Base-by-base conservation (phyloP, 2,113 vertebrate genomes). In the Pao palembangensis region DNA sequence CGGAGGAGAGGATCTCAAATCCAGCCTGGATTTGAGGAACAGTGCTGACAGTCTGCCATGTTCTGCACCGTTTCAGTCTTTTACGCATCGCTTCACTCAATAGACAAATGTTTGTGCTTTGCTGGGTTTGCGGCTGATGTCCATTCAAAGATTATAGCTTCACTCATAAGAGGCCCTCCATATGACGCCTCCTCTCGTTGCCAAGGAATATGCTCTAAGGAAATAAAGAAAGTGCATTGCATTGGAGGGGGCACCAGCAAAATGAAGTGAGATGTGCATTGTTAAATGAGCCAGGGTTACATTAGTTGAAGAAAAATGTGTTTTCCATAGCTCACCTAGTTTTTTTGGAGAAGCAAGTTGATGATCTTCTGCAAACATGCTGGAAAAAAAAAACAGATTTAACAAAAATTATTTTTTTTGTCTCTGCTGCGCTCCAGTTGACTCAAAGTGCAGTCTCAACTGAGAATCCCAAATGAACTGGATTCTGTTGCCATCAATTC, bases 81-180 rank as follows among this genome's bases (percentile, higher is more conserved):
- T 85, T 54, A 70, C 44, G 18, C 52, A 20, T 72, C 61, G 44
- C 66, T 73, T 59, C 61, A 64, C 58, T 79, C 58, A 77, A 75
- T 58, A 65, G 69, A 78, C 68, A 88, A 92, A 91, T 93, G 78
- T 88, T 85, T 98, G 95, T 97, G 95, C 95, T 98, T 95, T 95
- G 91, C 92, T 86, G 88, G 66, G 68, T 73, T 70, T 88, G 89
- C 89, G 67, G 90, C 79, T 70, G 86, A 75, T 93, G 91, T 95
- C 80, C 83, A 28, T 78, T 88, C 73, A 79, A 77, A 76, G 73
- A 70, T 58, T 63, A 76, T 56, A 69, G 76, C 77, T 69, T 82
- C 75, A 16, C 69, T 69, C 66, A 69, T 67, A 62, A 79, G 73
- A 58, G 71, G 68, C 69, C 74, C 75, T 76, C 71, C 64, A 63